Base-by-base conservation (phyloP, 1,140 invertebrate species). In the Zaprionus inermis region DNA sequence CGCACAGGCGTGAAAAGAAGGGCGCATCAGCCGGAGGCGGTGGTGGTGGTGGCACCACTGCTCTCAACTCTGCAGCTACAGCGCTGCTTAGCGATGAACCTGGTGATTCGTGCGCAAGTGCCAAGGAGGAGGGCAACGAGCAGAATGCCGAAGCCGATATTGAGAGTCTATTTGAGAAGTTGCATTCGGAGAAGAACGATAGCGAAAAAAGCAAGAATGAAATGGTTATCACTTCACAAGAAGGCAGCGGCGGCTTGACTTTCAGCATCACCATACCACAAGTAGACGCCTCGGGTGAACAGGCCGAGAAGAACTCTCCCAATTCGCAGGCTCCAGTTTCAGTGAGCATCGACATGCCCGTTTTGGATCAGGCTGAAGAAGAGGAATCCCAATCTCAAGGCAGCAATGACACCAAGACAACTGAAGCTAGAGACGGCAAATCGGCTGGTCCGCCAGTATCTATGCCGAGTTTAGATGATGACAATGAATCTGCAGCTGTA, bases 381-480 rank as follows among this genome's bases (percentile, higher is more conserved):
- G 84, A 90, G 28, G 84, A 90, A 24, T 89, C 84, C n/a, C 81
- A 83, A 24, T 83, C 83, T 0, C 84, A 89, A 44, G 54, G 60
- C 36, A 84, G 76, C 60, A 71, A 63, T 9, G 81, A 84, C 12
- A 71, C 44, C 57, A 88, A 88, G 32, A 38, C 28, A 7, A 56
- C 49, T 12, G 71, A 70, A 20, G 61, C 58, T 3, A 52, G 55
- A 22, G 67, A 78, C 16, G 55, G 66, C 74, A 91, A 86, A 46
- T 69, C 79, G 2, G 73, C 64, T 57, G 61, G 65, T 5, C 81
- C 82, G 3, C 91, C 91, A 1, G 92, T 92, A 18, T 92, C 90
- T 24, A 92, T 92, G 92, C 92, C 92, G 41, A 92, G 92, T 63
- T 66, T 92, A 49, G 91, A 92, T 63, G 92, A 92, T 76, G 91